phyloP scores from a whole-genome alignment of 2,113 vertebrate species.

The Ia io region DNA sequence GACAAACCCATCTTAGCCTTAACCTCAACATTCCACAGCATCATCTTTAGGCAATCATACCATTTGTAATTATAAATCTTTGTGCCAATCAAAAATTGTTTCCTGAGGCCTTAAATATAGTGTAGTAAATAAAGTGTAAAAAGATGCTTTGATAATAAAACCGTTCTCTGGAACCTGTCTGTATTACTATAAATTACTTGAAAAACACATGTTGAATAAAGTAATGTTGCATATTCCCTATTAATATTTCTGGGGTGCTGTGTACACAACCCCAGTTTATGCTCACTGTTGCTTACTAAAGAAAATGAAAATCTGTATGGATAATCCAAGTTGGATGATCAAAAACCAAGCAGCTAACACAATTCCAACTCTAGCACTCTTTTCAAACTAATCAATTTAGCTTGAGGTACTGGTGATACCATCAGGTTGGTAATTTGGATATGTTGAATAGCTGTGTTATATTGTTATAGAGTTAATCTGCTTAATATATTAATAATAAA shows the following conservation, averaged over 20 bases:
- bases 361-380: neutral
- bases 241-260: neutral
- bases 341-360: neutral
- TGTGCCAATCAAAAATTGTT: conserved; percentile 29
- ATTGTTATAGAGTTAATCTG: neutral
- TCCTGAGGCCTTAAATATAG: neutral
- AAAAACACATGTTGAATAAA: neutral
- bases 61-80: conserved; percentile 67
- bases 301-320: neutral
- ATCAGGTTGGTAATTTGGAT: neutral
- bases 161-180: neutral
- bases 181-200: neutral
- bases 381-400: neutral
- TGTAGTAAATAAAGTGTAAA: neutral
- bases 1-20: conserved; percentile 68
- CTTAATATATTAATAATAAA: neutral
- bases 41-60: conserved; percentile 70
- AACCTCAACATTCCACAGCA: conserved; percentile 67
- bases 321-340: neutral
- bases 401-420: neutral
- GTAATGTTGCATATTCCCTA: neutral
- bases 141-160: neutral
- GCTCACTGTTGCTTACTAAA: neutral
- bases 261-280: neutral
- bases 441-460: neutral